These are phyloP conservation scores for Tragelaphus imberbis DNA, from an alignment of 2,113 vertebrate species.

Conservation along the genomic window DNA sequence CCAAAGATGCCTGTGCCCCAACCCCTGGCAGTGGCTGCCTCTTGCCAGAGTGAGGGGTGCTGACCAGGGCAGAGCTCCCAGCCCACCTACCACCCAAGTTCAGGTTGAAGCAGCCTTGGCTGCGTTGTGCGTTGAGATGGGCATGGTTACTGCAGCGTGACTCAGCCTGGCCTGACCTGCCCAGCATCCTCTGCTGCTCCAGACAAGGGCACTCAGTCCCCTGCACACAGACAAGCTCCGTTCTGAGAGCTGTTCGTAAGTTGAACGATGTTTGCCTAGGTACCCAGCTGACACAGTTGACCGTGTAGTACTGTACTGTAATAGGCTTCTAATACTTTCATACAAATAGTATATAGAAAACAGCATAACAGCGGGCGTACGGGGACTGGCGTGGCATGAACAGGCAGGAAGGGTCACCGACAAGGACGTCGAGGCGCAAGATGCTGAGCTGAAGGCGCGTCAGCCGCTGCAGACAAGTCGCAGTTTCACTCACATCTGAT, in stretches of 20 bases:
- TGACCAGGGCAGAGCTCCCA: not conserved
- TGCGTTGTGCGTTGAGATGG: not conserved
- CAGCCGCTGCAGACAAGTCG: accelerated
- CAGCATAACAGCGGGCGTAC: not conserved
- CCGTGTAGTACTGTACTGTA: not conserved
- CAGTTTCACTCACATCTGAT: accelerated
- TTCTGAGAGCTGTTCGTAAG: not conserved
- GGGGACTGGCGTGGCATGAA: not conserved
- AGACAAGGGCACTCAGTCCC: not conserved
- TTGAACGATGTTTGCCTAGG: not conserved
- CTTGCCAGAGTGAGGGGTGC: not conserved
- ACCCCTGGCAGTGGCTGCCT: not conserved
- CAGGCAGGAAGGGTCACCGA: not conserved
- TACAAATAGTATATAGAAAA: not conserved
- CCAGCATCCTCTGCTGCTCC: not conserved
- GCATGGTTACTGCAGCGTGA: accelerated
- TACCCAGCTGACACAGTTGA: not conserved
- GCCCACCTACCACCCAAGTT: accelerated
- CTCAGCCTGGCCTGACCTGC: accelerated
- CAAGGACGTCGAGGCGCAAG: accelerated
- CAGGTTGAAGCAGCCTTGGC: accelerated
- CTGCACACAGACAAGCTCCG: not conserved
- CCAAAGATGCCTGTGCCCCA: not conserved
- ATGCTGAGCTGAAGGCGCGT: not conserved
- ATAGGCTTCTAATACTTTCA: not conserved